Evolutionary conservation across 2,113 vertebrate species (phyloP), one percentile per base, ranked within the genome.

Genomic region (Alethe diademata): DNA sequence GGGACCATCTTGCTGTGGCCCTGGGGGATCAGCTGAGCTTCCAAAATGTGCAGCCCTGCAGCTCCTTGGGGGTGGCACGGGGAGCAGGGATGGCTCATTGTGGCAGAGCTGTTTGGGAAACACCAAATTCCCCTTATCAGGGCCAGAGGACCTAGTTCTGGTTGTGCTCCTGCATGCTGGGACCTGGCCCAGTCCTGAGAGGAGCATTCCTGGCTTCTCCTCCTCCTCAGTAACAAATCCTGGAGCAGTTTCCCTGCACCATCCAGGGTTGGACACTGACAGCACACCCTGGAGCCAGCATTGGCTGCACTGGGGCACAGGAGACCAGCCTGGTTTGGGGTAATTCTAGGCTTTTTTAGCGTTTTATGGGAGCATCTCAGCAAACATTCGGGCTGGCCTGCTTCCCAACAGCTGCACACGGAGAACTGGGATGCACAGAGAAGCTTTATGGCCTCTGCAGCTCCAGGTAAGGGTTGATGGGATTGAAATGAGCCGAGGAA

Each of bases 51-150:
- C 70, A 2, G 47, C 14, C 36, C 8, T 67, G 45, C 66, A 2
- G 47, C 4, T 62, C 5, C 1, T 0, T 4, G 20, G 56, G n/a
- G 19, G 5, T 4, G 36, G 60, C 45, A 35, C 4, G 0, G 56
- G n/a, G 51, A 48, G 26, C 40, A 29, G 42, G 23, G 8, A 14
- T 3, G 5, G 33, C 38, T 66, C 33, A 28, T 11, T 51, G 51
- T 3, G 5, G 60, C 64, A 50, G 19, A 48, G 40, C 33, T 7
- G 4, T 11, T 3, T 56, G 56, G 33, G n/a, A 65, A 78, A 71
- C 22, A 12, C 31, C 35, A 10, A 47, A 58, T 64, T 48, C 35
- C 54, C 36, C 48, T 19, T 6, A 6, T 7, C 47, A 40, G 43
- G 61, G 51, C 4, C 3, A 22, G 43, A 72, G 31, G 33, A 29